These are phyloP conservation scores for Lysandra coridon DNA, from an alignment of 2,888 invertebrate species.

Conservation along the genomic window DNA sequence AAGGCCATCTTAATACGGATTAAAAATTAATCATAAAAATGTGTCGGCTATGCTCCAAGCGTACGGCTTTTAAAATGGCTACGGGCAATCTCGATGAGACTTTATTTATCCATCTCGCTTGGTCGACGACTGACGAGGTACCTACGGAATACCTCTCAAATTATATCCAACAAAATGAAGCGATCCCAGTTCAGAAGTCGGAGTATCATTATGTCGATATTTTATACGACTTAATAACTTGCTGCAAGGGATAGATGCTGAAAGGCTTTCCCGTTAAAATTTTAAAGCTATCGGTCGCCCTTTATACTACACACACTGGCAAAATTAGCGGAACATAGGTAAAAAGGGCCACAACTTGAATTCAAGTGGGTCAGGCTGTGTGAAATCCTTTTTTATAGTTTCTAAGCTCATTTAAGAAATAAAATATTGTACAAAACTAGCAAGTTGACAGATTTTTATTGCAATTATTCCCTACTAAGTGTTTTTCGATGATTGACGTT, in stretches of 20 bases:
- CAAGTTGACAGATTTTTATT: too few relatives aligned
- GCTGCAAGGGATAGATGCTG: not conserved
- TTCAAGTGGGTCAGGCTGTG: too few relatives aligned
- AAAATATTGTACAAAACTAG: too few relatives aligned
- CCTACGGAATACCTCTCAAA: slow-evolving; percentile 3
- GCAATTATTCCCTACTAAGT: too few relatives aligned
- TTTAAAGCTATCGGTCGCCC: not conserved
- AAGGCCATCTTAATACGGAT: not conserved
- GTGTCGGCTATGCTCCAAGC: not conserved
- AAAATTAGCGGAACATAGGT: too few relatives aligned
- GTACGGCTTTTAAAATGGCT: slow-evolving; percentile 6
- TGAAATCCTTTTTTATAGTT: too few relatives aligned
- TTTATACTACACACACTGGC: not conserved
- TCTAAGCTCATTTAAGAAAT: too few relatives aligned
- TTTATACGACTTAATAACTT: not conserved
- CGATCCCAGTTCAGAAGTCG: not conserved
- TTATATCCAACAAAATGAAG: not conserved
- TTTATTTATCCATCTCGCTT: not conserved
- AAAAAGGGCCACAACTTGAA: too few relatives aligned
- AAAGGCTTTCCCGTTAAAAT: not conserved
- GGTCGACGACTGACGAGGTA: slow-evolving; percentile 17
- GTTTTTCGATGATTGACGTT: too few relatives aligned
- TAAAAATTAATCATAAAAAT: not conserved
- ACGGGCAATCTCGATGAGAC: slow-evolving; percentile 3
- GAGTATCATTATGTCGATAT: not conserved